phyloP scores from a whole-genome alignment of 2,113 vertebrate species.

The Ranitomeya variabilis region DNA sequence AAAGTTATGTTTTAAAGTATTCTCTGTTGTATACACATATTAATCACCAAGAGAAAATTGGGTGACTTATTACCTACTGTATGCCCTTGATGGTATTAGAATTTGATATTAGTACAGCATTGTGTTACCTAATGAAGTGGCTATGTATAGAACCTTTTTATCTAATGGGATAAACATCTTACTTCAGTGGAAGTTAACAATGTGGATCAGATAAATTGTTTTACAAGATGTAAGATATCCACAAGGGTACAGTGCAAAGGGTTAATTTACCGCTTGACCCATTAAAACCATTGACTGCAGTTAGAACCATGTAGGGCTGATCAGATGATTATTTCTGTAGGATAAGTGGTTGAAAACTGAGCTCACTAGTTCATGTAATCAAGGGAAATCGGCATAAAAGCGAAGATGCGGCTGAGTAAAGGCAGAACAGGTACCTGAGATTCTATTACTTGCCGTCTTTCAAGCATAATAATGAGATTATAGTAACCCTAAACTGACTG shows the following conservation, averaged over 20 bases:
- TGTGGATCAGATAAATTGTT: slow-evolving; percentile 52
- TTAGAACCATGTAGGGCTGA: slow-evolving; percentile 76
- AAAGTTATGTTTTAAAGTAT: no score
- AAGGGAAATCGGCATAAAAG: slow-evolving; percentile 78
- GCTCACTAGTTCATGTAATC: slow-evolving; percentile 86
- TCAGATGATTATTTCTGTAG: slow-evolving; percentile 84
- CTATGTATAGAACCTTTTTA: not conserved
- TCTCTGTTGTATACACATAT: no score
- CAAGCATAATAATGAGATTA: slow-evolving; percentile 90
- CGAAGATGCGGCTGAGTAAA: slow-evolving; percentile 73
- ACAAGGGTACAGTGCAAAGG: slow-evolving; percentile 62
- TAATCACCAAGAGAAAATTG: not conserved
- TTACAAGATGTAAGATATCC: slow-evolving; percentile 49
- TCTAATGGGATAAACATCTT: slow-evolving; percentile 23
- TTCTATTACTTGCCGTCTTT: slow-evolving; percentile 90
- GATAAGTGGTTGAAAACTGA: slow-evolving; percentile 88
- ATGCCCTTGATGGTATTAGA: not conserved
- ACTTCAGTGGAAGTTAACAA: slow-evolving; percentile 52
- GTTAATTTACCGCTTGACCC: slow-evolving; percentile 77
- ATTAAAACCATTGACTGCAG: slow-evolving; percentile 73
- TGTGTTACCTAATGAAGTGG: not conserved
- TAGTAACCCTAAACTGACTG: slow-evolving; percentile 88
- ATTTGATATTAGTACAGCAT: not conserved
- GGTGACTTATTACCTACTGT: no score
- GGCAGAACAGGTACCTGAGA: slow-evolving; percentile 78